Evolutionary conservation across 1,140 invertebrate genomes (phyloP), one percentile per base, ranked within the genome.

Genomic region (Cydia splendana): DNA sequence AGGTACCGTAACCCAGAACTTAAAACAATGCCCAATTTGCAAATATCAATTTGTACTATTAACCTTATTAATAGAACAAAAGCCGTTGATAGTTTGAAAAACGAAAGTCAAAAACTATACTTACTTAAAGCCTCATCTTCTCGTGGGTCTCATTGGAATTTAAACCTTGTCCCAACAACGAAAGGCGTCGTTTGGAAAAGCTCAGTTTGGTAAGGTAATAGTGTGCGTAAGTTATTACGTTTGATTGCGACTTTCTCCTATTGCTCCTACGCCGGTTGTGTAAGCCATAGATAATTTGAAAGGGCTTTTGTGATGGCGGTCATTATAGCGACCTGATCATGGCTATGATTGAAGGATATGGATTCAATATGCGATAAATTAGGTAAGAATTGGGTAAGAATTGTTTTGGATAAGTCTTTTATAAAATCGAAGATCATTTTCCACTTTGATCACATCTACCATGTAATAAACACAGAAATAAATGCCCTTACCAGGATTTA

Each of bases 21-120:
- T 71, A 38, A 71, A 71, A 71, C 67, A 71, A 71, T 42, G 67
- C 67, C 34, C 67, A 71, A 71, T 71, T 71, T 45, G 67, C 30
- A 42, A 42, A 45, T 42, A 38, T 7, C 67, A 38, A 71, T 71
- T 45, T 34, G 38, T 71, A 71, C 67, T 38, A 69, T 69, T 69
- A 69, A 34, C 67, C 28, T 38, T 71, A 71, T 71, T 71, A 24
- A 24, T 24, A 71, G 67, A 20, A 71, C 6, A 18, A 71, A 38
- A 10, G 30, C 34, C 67, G 67, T 71, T 71, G 45, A 71, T 42
- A 69, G 65, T 34, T 34, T 38, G 34, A 71, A 71, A 38, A 38
- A 71, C 65, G 65, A 71, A 71, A 38, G 30, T 71, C 30, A 24
- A 62, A 24, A 62, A 3, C 18, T 7, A 9, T 12, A 62, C 9